Base-by-base conservation (phyloP, 2,888 invertebrate species). In the Xanthia icteritia region DNA sequence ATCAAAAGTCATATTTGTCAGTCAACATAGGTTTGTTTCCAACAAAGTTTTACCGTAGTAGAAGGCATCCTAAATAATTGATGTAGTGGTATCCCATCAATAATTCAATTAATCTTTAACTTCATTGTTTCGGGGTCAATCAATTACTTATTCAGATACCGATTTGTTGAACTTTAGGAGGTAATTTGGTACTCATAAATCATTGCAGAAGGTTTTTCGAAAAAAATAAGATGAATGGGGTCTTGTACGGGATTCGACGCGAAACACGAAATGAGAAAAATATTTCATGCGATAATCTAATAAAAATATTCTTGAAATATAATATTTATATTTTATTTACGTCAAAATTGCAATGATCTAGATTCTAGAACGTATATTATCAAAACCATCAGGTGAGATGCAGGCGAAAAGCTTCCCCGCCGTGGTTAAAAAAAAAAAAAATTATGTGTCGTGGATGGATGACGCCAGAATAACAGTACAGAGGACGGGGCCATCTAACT, bases 71-170 rank as follows among this genome's bases (percentile, higher is more conserved):
- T 67, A 39, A 71, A 76, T 76, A 85, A 81, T 82, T 81, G 58
- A 84, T 69, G 36, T 68, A 72, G 48, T 51, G n/a, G 48, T 51
- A 58, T 66, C 48, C 54, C 63, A 77, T 84, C 76, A 71, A 86
- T 86, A 74, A 82, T 84, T 86, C 84, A 84, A 70, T 72, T 61
- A 75, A 60, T 73, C 45, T 78, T 78, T 74, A 77, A 81, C 83
- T 81, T 76, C 75, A 76, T 75, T 67, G 69, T 74, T 63, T 80
- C 54, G 66, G 66, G 61, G 76, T 73, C 31, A 75, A 86, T 86
- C 79, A 73, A 81, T 86, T 68, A 80, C 65, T 84, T 80, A 82
- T 82, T 74, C 73, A 72, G 58, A 71, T n/a, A 76, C 48, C 54
- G 70, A 61, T 71, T 61, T 73, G 13, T 36, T 36, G 9, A 80